Percentiles rank a stretch among this genome's conserved stretches.
Evolutionary conservation across 2,113 vertebrate genomes (phyloP).

Genomic region (Prochilodus magdalenae): DNA sequence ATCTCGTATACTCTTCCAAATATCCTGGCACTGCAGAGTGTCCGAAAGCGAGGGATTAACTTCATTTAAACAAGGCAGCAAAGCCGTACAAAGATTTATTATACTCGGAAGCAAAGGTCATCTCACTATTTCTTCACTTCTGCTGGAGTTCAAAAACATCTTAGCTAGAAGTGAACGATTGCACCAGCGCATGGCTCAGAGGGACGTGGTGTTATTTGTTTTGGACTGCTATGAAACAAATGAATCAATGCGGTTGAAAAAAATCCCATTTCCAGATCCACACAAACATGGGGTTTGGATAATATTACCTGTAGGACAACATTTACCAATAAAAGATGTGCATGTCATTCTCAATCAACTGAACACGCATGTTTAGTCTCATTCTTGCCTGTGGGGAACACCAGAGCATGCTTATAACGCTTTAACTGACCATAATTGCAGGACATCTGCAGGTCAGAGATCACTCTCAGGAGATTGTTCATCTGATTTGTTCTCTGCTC

Average conservation of each 20-base stretch:
- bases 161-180: neutral
- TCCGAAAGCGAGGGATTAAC: neutral
- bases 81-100: neutral
- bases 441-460: constrained; percentile 93
- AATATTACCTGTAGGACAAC: neutral
- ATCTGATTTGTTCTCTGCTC: constrained; percentile 95
- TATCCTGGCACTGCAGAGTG: neutral
- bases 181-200: neutral
- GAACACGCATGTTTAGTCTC: neutral
- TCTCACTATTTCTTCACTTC: neutral
- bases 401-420: too few species aligned
- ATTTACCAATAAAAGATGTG: neutral
- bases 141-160: neutral
- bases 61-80: neutral
- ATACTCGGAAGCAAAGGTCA: neutral
- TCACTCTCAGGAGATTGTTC: constrained; percentile 95
- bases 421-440: constrained; percentile 86
- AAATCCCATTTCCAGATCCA: neutral
- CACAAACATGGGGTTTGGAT: neutral
- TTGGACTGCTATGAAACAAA: neutral
- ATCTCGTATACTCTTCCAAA: neutral
- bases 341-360: neutral
- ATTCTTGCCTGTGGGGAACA: neutral
- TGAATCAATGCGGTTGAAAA: neutral
- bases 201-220: neutral